Evolutionary conservation across 2,888 invertebrate genomes (phyloP).

Genomic region (Nomada lathburiana): DNA sequence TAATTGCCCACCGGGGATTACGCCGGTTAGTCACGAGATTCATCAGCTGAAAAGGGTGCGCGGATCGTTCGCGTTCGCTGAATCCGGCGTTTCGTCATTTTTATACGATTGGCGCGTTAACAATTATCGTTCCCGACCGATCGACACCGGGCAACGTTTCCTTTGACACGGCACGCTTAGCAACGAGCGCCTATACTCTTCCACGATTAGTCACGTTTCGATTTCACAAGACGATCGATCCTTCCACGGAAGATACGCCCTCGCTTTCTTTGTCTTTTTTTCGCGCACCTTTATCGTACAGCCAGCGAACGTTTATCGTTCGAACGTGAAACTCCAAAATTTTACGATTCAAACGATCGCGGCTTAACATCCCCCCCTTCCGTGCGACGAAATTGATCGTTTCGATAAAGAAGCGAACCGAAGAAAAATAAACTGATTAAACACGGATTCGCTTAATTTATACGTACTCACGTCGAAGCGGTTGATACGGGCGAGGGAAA

Average conservation of each 20-base stretch:
- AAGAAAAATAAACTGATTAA: too few relatives aligned
- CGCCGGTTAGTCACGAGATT: conserved; percentile 67
- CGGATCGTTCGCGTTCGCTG: conserved; percentile 30
- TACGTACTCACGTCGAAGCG: not conserved
- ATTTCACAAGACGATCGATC: conserved; percentile 70
- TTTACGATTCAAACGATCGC: conserved; percentile 34
- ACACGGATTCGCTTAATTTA: not conserved
- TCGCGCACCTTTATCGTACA: not conserved
- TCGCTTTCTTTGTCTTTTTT: conserved; percentile 17
- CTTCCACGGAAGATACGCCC: conserved; percentile 42
- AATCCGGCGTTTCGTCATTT: conserved; percentile 24
- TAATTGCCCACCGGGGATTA: conserved; percentile 66
- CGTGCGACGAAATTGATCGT: not conserved
- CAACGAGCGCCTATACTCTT: conserved; percentile 41
- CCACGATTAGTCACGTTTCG: conserved; percentile 71
- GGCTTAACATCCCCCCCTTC: not conserved
- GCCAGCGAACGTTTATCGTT: conserved; percentile 29
- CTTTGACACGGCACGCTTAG: conserved; percentile 23
- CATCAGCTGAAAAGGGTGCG: conserved; percentile 34
- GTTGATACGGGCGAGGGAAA: not conserved
- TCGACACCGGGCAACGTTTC: conserved; percentile 14
- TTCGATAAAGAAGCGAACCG: too few relatives aligned
- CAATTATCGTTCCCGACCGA: not conserved
- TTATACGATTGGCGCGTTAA: conserved; percentile 13
- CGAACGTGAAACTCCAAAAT: conserved; percentile 20